Conservation (phyloP, 2,797 vertebrate species). For the Neosilurus hyrtlii region DNA sequence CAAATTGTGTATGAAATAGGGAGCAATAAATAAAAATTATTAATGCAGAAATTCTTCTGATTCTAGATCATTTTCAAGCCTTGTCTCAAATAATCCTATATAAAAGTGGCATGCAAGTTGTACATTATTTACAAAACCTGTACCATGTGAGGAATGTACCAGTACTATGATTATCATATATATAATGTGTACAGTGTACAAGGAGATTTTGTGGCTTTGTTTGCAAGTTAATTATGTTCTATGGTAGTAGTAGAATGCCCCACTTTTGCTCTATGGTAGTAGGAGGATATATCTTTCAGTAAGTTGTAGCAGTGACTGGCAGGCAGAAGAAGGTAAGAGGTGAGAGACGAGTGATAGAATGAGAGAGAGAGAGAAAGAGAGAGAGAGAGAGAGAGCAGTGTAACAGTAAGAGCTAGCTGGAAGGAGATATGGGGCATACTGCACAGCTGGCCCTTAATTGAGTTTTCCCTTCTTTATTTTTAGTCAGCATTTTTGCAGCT, state of each 20-base stretch:
- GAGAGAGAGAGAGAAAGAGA: conserved; percentile 35
- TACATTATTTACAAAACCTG: not conserved
- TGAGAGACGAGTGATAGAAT: conserved; percentile 52
- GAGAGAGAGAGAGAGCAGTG: conserved; percentile 8
- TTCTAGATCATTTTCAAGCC: not conserved
- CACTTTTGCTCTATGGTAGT: conserved; percentile 38
- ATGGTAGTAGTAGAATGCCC: conserved; percentile 57
- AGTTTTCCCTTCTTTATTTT: conserved; percentile 64
- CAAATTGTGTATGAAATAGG: not conserved
- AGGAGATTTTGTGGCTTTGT: not conserved
- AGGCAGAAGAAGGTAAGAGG: conserved; percentile 65
- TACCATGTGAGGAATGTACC: not conserved
- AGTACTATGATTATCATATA: not conserved
- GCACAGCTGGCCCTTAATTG: conserved; percentile 82
- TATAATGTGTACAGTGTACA: not conserved
- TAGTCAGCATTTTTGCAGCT: conserved; percentile 75
- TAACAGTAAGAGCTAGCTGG: conserved; percentile 55
- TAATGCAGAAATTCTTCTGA: not conserved
- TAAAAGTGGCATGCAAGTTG: not conserved
- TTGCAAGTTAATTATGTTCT: not conserved
- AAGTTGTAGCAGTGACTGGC: conserved; percentile 64
- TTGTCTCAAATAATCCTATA: not conserved
- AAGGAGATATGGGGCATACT: conserved; percentile 68
- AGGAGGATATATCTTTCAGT: conserved; percentile 62
- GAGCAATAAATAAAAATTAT: not conserved